Conservation (phyloP, 2,797 vertebrate genomes). For the Stomatorhinus walkeri region DNA sequence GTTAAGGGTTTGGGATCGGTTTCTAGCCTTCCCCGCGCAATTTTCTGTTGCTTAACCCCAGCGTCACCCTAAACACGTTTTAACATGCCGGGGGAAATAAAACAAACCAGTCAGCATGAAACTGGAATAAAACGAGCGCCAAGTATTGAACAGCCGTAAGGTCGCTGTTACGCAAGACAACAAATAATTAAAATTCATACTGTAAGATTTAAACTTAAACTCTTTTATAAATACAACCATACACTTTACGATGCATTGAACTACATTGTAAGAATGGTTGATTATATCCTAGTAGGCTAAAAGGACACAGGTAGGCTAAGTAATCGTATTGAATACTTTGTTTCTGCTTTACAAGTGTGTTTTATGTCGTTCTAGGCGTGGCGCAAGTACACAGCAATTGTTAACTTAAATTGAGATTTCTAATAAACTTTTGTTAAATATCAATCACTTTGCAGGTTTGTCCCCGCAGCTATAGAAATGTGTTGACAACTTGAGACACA, state of each 20-base stretch:
- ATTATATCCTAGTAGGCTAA: background rate
- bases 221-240: background rate
- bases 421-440: background rate
- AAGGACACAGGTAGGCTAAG: background rate
- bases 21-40: background rate
- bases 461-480: background rate
- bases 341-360: background rate
- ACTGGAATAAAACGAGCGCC: background rate
- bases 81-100: background rate
- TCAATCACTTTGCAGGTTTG: background rate
- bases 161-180: background rate
- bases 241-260: background rate
- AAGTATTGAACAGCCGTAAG: background rate
- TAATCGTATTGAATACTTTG: background rate
- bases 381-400: background rate
- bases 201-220: background rate
- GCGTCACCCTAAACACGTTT: conserved; percentile 3
- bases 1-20: background rate
- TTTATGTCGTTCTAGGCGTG: background rate
- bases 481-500: background rate
- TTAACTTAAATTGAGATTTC: background rate
- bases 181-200: background rate
- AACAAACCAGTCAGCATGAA: background rate
- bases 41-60: background rate
- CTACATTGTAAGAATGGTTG: background rate